Base-by-base conservation (phyloP, 35 echinoderm and acorn worm species). In the Amphiura filiformis region DNA sequence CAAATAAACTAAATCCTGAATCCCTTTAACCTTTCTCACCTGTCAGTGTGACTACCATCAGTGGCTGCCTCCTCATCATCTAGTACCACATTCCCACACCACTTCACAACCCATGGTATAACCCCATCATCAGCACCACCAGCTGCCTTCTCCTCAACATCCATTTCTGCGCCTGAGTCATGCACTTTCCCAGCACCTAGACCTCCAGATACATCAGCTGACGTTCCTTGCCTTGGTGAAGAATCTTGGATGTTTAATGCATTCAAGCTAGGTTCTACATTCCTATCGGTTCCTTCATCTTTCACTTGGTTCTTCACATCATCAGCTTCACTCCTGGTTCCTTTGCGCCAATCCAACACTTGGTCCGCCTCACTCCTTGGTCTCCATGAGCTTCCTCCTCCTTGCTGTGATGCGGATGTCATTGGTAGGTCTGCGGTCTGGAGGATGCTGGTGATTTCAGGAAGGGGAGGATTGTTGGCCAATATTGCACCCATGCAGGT, bases 401-500 rank as follows among this genome's bases (percentile, higher is more conserved):
- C n/a, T n/a, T n/a, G n/a, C 4, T 80, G n/a, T 26, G 52, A 14
- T 32, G 42, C 13, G 26, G 41, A 34, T 30, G 40, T 4, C 52
- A 18, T 56, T 78, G 83, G 89, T 34, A 78, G 81, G 30, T 87
- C 80, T n/a, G 40, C 42, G 36, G 65, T 78, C 65, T 79, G 84
- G 22, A 98, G 75, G 65, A 98, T 89, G 31, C 65, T 41, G 20
- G 75, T 57, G 78, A 98, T 87, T 42, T 98, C 96, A 0, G 75
- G 52, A 0, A 98, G 90, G 0, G 89, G 96, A 17, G 87, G 44
- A 44, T 56, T 91, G 33, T 81, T 84, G 32, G 91, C 76, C 0
- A 98, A 86, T 23, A 94, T 76, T 11, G 92, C 88, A 30, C 96
- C 96, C 39, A 98, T 87, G 38, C 92, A 98, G 23, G 96, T 98